Percentiles rank a stretch among this genome's conserved stretches.
phyloP scores from a whole-genome alignment of 2,888 invertebrate species.

The Pyrgus malvae region DNA sequence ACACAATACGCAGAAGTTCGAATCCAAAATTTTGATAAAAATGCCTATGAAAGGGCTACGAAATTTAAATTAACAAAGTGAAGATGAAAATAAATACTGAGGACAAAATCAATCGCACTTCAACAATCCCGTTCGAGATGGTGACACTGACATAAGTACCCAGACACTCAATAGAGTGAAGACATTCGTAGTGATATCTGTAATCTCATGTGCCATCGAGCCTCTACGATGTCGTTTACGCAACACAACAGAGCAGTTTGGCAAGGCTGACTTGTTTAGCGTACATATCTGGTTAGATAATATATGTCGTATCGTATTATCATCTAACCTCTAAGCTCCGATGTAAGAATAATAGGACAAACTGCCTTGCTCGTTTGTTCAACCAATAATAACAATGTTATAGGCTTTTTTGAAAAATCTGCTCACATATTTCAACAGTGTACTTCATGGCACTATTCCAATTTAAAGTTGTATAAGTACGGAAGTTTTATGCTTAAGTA shows the following conservation, averaged over 20 bases:
- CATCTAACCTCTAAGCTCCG: background rate
- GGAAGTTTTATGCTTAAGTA: background rate
- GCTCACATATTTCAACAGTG: no score
- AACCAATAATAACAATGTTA: background rate
- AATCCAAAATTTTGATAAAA: no score
- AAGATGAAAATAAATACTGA: background rate
- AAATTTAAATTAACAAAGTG: no score
- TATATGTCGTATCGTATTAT: background rate
- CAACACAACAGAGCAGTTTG: conserved; percentile 12
- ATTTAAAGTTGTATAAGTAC: conserved; percentile 2
- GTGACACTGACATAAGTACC: background rate
- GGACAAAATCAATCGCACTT: no score
- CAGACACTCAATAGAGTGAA: background rate
- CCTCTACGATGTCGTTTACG: conserved; percentile 12
- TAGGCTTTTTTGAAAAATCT: background rate
- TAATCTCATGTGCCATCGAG: background rate
- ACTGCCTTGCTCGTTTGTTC: background rate
- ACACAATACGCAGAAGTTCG: no score
- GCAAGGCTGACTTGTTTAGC: conserved; percentile 12
- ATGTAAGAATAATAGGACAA: no score
- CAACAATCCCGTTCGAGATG: no score
- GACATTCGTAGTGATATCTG: background rate
- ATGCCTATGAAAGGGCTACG: no score
- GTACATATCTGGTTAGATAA: conserved; percentile 14
- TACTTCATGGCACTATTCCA: background rate